Base-by-base conservation (phyloP, 64 coral and sea anemone genomes). In the Montipora sp. region DNA sequence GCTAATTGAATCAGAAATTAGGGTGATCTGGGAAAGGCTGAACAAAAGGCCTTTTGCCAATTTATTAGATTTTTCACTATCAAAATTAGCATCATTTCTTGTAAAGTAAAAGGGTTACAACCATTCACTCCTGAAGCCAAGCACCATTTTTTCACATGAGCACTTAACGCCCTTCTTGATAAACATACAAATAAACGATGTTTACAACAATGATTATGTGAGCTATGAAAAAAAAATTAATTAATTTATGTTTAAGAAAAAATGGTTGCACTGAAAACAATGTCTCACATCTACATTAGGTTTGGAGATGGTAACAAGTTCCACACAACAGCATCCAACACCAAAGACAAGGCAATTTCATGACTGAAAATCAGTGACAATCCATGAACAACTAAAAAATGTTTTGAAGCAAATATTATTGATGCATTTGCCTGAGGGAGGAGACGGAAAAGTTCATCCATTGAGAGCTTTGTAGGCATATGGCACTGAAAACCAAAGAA, bases 381-480 rank as follows among this genome's bases (percentile, higher is more conserved):
- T 45, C 8, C 24, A 76, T 7, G 13, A 46, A 76, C 43, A 76
- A 14, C 12, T 36, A 76, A 12, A 44, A 76, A 46, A 44, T 46
- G 23, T 76, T 44, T 47, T 50, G 13, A 10, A 49, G 46, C 46
- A 8, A 47, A 7, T 27, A 45, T 27, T 13, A 75, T 3, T 46
- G 22, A 23, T 6, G 13, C 3, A 75, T 45, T 46, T 10, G 13
- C 1, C 14, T 3, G 44, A 74, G 48, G 76, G 51, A 24, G 23
- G 58, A 44, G 45, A 18, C 7, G 51, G 12, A 8, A 45, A 5
- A 27, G 43, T 14, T 72, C 3, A 73, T 80, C 83, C 71, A 80
- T 55, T 27, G 55, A 93, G 46, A 87, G 69, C 47, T 55, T 92
- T 58, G 46, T 95, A 95, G 58, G 67, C 89, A 91, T 91, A 95